phyloP scores from a whole-genome alignment of 1,140 invertebrate species.

The Eueides isabella region DNA sequence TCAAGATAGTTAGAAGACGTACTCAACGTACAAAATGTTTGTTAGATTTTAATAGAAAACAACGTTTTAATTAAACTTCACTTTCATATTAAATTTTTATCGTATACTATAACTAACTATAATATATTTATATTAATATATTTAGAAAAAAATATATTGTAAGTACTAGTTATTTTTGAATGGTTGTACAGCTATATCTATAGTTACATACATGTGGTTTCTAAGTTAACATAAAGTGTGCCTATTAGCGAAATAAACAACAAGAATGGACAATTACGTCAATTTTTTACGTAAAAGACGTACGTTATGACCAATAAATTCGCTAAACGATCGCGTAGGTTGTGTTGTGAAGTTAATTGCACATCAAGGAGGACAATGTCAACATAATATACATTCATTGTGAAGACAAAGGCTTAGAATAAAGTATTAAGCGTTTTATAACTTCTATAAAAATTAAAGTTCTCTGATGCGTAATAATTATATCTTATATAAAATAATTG shows the following conservation, averaged over 20 bases:
- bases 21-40: too few species aligned
- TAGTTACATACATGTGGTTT: constrained; percentile 12
- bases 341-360: constrained; percentile 43
- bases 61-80: background rate
- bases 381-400: background rate
- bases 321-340: constrained; percentile 53
- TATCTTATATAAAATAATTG: background rate
- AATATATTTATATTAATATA: too few species aligned
- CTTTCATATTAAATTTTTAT: background rate
- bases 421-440: background rate
- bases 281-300: constrained; percentile 28
- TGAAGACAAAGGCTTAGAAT: background rate
- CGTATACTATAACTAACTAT: too few species aligned
- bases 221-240: background rate
- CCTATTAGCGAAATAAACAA: constrained; percentile 9
- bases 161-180: background rate
- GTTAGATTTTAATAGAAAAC: too few species aligned
- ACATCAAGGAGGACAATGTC: background rate
- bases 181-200: background rate
- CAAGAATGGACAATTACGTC: constrained; percentile 20
- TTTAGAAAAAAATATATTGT: too few species aligned
- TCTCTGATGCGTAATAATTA: background rate
- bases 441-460: background rate
- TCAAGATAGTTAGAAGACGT: background rate
- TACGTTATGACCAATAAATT: constrained; percentile 37